Evolutionary conservation across 2,888 invertebrate species (phyloP).

Genomic region (Euphydryas editha): DNA sequence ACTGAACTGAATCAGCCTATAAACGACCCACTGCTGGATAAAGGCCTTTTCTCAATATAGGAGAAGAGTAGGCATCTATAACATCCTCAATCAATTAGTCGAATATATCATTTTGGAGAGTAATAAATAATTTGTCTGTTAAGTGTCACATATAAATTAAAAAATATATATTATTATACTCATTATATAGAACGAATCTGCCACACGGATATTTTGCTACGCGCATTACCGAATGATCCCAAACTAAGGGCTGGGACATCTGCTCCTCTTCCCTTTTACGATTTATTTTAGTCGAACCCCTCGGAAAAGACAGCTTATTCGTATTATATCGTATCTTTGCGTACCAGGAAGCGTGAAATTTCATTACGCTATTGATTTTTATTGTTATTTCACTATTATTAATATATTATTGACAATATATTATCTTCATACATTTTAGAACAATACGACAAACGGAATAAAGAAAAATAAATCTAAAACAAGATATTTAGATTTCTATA

Average conservation of each 20-base stretch:
- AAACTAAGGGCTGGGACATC: slow-evolving; percentile 54
- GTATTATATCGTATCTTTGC: slow-evolving; percentile 34
- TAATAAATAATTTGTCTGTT: neutral
- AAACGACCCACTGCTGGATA: too few species aligned
- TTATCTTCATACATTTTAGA: too few species aligned
- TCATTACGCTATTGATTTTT: neutral
- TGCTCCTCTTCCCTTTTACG: slow-evolving; percentile 58
- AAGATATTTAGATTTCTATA: neutral
- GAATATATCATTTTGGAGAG: neutral
- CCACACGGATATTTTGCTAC: slow-evolving; percentile 18
- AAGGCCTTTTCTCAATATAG: too few species aligned
- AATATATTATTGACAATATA: too few species aligned
- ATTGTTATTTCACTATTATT: too few species aligned
- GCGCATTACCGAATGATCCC: slow-evolving; percentile 43
- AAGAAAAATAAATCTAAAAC: neutral
- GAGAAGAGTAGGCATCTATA: too few species aligned
- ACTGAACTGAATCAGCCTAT: too few species aligned
- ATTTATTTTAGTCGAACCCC: slow-evolving; percentile 38
- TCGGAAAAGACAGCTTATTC: slow-evolving; percentile 46
- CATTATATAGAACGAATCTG: slow-evolving; percentile 11
- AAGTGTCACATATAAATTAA: neutral
- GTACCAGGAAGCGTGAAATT: neutral
- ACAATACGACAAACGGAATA: too few species aligned
- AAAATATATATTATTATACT: slow-evolving; percentile 9
- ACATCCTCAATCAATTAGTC: slow-evolving; percentile 20